These are phyloP conservation scores for Craniophora ligustri DNA, from an alignment of 2,888 invertebrate genomes.

Conservation along the genomic window DNA sequence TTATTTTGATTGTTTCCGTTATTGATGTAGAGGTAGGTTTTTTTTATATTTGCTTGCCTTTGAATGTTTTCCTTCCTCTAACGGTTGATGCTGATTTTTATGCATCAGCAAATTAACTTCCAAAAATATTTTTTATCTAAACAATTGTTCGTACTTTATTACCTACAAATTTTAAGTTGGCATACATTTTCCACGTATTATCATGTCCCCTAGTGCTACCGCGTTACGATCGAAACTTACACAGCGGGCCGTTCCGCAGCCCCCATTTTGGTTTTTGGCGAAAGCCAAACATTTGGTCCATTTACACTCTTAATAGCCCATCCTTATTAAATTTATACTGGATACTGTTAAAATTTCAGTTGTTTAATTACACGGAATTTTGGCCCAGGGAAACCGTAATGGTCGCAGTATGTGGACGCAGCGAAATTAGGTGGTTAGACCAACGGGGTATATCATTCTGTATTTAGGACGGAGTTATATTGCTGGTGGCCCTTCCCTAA, in stretches of 20 bases:
- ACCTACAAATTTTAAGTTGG: conserved; percentile 1
- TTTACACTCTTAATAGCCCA: conserved; percentile 82
- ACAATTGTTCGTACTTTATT: no score
- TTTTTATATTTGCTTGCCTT: conserved; percentile 10
- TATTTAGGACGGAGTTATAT: conserved; percentile 60
- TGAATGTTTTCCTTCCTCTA: no score
- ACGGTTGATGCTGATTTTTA: no score
- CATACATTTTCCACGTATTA: conserved; percentile 38
- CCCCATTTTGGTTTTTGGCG: conserved; percentile 85
- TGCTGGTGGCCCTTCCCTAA: conserved; percentile 24
- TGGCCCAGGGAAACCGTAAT: conserved; percentile 78
- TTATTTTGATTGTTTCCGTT: conserved; percentile 74
- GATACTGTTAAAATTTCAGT: conserved; percentile 85
- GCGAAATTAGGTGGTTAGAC: conserved; percentile 75
- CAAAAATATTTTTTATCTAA: no score
- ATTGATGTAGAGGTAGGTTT: conserved; percentile 37
- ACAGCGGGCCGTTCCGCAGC: conserved; percentile 64
- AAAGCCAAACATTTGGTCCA: conserved; percentile 82
- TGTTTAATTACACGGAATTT: conserved; percentile 86
- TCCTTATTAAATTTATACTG: conserved; percentile 87
- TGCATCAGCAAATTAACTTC: no score
- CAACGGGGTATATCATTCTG: conserved; percentile 65
- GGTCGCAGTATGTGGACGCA: conserved; percentile 69
- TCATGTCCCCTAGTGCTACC: conserved; percentile 44
- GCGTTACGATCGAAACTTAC: conserved; percentile 66